Base-by-base conservation (phyloP, 1,140 invertebrate genomes). In the Ostrea edulis region DNA sequence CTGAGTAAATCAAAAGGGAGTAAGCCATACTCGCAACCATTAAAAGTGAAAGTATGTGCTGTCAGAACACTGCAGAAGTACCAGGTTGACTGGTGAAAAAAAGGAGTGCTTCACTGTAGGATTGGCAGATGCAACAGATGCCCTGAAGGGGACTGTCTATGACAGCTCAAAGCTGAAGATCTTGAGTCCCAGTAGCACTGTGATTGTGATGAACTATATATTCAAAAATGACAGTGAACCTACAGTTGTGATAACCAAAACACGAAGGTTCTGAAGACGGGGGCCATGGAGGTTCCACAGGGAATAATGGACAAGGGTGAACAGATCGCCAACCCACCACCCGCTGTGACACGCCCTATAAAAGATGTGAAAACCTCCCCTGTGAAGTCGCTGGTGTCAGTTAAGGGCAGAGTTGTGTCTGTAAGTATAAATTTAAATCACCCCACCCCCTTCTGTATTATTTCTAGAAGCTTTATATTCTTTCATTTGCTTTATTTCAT, bases 241-340 rank as follows among this genome's bases (percentile, higher is more conserved):
- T 11, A 29, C 22, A 1, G 22, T 35, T 35, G 22, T 71, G 2
- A 25, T 71, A 9, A 71, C 65, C 8, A 71, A 71, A 71, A 71
- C 65, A 35, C 65, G 1, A 71, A 71, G 14, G 65, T 71, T 11
- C 1, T 71, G 65, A 71, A 71, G 14, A 71, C 65, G 29, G 65
- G 65, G 29, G 25, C 65, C 65, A 71, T 71, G 25, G 65, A 71
- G 65, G 65, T 71, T 71, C 65, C 65, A 71, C 65, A 29, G 20
- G 65, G 9, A 25, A 8, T 25, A 71, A 12, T 71, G 65, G 65
- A 71, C n/a, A 71, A 71, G 22, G 65, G 22, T 29, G 22, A 25
- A 8, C 22, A 25, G 62, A 65, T 65, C n/a, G 62, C 8, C 17
- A 65, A 65, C n/a, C 62, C 62, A 65, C 65, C 65, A 71, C 65